A percentile compares a stretch with the other conserved stretches of the same genome.
Evolutionary conservation across 2,113 vertebrate species (phyloP).

Genomic region (Python bivittatus): DNA sequence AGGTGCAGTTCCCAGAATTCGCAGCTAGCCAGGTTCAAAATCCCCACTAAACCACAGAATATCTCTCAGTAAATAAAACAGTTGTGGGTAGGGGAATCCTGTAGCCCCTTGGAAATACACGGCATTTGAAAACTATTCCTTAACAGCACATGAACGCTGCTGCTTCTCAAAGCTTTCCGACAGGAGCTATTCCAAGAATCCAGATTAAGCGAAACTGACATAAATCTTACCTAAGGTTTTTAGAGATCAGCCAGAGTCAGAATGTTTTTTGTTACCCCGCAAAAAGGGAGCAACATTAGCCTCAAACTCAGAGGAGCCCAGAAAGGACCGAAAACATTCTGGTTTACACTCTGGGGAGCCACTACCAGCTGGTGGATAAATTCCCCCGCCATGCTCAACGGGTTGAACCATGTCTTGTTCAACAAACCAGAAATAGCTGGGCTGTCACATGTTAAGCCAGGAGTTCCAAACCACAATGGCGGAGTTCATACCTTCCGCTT

Average conservation of each 20-base stretch:
- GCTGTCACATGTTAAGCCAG: not conserved
- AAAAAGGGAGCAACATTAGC: not conserved
- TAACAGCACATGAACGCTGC: not conserved
- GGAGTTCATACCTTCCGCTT: not conserved
- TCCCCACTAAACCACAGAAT: not conserved
- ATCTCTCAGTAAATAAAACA: not conserved
- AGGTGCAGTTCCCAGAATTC: too few species aligned
- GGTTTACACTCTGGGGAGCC: not conserved
- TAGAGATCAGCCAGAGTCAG: too few species aligned
- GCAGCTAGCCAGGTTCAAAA: not conserved
- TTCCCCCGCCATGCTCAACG: not conserved
- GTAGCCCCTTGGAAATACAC: not conserved
- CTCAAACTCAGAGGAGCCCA: not conserved
- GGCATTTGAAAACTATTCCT: not conserved
- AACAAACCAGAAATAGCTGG: not conserved
- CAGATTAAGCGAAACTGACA: not conserved
- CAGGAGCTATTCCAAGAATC: not conserved
- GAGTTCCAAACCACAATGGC: not conserved
- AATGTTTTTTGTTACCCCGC: not conserved
- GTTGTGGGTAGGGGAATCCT: not conserved
- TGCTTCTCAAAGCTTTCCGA: not conserved
- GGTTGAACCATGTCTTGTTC: not conserved
- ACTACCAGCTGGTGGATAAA: not conserved
- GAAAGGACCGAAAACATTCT: not conserved
- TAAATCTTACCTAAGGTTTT: not conserved